A percentile compares a stretch with the other conserved stretches of the same genome.
phyloP scores from a whole-genome alignment of 2,113 vertebrate species.

The Corythornis madagascariensis region DNA sequence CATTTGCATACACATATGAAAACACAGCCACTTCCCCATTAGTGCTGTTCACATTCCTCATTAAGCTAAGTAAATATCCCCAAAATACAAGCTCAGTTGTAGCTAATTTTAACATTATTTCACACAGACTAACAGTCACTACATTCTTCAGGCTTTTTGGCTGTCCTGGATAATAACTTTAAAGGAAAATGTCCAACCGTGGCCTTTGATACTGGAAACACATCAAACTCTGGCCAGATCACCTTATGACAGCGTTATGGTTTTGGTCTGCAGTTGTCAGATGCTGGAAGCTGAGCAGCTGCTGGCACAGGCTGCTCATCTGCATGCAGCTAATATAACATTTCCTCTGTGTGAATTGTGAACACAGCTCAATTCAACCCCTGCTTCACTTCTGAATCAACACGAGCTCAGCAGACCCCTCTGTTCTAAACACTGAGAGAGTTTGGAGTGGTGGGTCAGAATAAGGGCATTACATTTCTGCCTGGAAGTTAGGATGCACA shows the following conservation, averaged over 20 bases:
- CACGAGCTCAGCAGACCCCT: not conserved
- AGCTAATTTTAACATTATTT: slow-evolving; percentile 12
- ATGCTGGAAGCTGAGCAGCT: not conserved
- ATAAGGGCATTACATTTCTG: not conserved
- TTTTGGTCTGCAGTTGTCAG: not conserved
- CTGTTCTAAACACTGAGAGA: not conserved
- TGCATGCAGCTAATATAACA: not conserved
- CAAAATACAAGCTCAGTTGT: not conserved
- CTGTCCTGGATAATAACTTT: not conserved
- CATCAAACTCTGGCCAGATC: not conserved
- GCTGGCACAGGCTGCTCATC: not conserved
- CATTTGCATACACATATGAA: slow-evolving; percentile 65
- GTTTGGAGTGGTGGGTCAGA: not conserved
- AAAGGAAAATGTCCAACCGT: not conserved
- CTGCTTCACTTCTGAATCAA: not conserved
- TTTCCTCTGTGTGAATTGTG: not conserved
- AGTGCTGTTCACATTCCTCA: slow-evolving; percentile 54
- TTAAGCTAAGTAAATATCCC: slow-evolving; percentile 68
- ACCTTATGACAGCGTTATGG: not conserved
- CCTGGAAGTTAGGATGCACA: not conserved
- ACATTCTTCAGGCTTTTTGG: not conserved
- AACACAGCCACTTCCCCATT: slow-evolving; percentile 16
- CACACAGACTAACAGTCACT: not conserved
- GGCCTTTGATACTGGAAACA: not conserved
- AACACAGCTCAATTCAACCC: not conserved